A percentile compares a stretch with the other conserved stretches of the same genome.
Conservation (phyloP, 2,888 invertebrate species). For the Hypselothyrea guttata region DNA sequence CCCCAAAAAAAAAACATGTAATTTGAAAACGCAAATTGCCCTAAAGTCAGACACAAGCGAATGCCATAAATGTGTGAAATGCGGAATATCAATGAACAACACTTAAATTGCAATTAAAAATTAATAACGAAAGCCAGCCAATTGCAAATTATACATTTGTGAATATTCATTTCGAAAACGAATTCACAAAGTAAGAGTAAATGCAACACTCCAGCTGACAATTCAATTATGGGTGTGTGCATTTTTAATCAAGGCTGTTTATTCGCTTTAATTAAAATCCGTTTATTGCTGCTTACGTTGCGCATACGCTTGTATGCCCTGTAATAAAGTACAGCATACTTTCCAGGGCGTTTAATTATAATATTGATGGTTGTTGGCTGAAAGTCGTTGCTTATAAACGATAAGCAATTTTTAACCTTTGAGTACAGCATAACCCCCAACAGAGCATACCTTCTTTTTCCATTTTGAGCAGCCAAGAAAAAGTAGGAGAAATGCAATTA, state of each 20-base stretch:
- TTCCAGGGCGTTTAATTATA: too few species aligned
- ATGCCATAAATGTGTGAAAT: slow-evolving; percentile 49
- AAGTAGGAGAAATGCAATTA: slow-evolving; percentile 45
- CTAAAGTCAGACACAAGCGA: slow-evolving; percentile 11
- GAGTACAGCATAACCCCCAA: too few species aligned
- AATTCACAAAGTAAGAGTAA: not conserved
- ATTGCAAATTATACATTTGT: slow-evolving; percentile 15
- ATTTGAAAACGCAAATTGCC: slow-evolving; percentile 21
- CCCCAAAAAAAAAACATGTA: slow-evolving; percentile 28
- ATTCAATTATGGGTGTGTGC: slow-evolving; percentile 55
- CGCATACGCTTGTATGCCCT: not conserved
- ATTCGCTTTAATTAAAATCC: slow-evolving; percentile 36
- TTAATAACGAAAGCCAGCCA: slow-evolving; percentile 38
- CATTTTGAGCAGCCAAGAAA: slow-evolving; percentile 14
- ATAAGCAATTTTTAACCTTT: too few species aligned
- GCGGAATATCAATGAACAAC: slow-evolving; percentile 52
- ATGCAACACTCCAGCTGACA: slow-evolving; percentile 17
- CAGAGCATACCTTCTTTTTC: too few species aligned
- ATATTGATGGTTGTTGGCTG: too few species aligned
- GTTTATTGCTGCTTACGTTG: not conserved
- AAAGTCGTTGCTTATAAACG: too few species aligned
- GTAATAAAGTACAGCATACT: too few species aligned
- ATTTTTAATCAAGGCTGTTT: slow-evolving; percentile 61
- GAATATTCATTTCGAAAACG: slow-evolving; percentile 12
- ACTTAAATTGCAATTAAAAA: slow-evolving; percentile 58